These are phyloP conservation scores for Crotalus helleri DNA, from an alignment of 2,113 vertebrate species.

Conservation along the genomic window DNA sequence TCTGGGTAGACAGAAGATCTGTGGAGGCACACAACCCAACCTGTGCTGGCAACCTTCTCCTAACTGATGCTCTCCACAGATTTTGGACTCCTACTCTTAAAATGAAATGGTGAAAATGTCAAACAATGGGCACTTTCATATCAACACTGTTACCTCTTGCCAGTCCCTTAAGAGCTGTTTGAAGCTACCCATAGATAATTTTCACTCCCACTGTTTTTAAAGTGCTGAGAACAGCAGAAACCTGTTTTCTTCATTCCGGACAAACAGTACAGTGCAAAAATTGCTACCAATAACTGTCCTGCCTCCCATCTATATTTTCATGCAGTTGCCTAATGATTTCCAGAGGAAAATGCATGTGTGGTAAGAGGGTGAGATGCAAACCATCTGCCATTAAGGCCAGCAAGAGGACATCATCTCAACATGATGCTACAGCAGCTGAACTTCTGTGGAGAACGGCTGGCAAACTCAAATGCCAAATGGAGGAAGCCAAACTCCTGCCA, in stretches of 20 bases:
- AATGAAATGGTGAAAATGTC: background rate
- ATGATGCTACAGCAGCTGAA: background rate
- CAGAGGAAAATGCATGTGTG: background rate
- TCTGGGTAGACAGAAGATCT: slow-evolving; percentile 5
- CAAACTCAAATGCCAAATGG: background rate
- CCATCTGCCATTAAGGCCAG: background rate
- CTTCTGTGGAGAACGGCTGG: background rate
- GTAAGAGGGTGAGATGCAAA: background rate
- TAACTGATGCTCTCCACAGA: background rate
- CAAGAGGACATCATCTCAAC: background rate
- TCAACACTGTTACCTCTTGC: background rate
- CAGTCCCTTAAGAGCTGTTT: background rate
- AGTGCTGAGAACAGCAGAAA: background rate
- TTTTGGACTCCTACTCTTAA: background rate
- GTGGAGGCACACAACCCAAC: background rate
- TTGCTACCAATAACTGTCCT: background rate
- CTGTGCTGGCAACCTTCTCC: background rate
- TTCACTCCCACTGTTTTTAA: background rate
- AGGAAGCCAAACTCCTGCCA: background rate
- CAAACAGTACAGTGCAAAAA: background rate
- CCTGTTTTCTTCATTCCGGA: background rate
- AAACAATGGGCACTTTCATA: background rate
- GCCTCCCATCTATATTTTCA: background rate
- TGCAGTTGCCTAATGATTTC: background rate
- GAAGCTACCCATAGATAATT: background rate